Base-by-base conservation (phyloP, 2,888 invertebrate genomes). In the Drosophila pullipes region DNA sequence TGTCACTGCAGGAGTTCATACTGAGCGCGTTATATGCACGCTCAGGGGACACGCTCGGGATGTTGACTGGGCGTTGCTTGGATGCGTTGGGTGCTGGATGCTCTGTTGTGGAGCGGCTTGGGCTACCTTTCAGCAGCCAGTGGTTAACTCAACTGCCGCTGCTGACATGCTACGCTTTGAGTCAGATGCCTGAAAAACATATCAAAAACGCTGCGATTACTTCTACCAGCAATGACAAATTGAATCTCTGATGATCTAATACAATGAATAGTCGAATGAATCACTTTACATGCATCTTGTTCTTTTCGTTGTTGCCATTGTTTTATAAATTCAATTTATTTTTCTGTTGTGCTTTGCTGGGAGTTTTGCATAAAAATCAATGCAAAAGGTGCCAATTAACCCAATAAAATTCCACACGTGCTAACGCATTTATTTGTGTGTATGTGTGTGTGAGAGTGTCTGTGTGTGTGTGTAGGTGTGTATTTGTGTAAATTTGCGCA, bases 1-100 rank as follows among this genome's bases (percentile, higher is more conserved):
- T 83, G 60, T 76, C 81, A 60, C 86, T 88, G 74, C 83, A 85
- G 30, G 86, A 85, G 69, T 88, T 87, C 88, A 87, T 87, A 50
- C 4, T 58, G 35, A 33, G 11, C 11, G 41, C 37, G 53, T 35
- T 35, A 28, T 57, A 33, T 28, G 18, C 35, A 35, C 50, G 62
- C 69, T 71, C 53, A 22, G n/a, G n/a, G 13, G 9, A 22, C 47
- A 30, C 59, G n/a, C 11, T 35, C 13, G 25, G 18, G 30, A 47
- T 57, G 53, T 35, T 53, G 49, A 28, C 61, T 68, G 37, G 57
- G 57, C 47, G 44, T 47, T 57, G 28, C 39, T 47, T 47, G 47
- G 47, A 47, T 47, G 47, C 47, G 31, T 31, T 25, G 22, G 22
- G 47, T 16, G 57, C 57, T 57, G 28, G 57, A 44, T 64, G 30